Percentiles rank a stretch among this genome's conserved stretches.
phyloP scores from a whole-genome alignment of 35 echinoderm and acorn worm genomes.

The Ophiothrix spiculata region DNA sequence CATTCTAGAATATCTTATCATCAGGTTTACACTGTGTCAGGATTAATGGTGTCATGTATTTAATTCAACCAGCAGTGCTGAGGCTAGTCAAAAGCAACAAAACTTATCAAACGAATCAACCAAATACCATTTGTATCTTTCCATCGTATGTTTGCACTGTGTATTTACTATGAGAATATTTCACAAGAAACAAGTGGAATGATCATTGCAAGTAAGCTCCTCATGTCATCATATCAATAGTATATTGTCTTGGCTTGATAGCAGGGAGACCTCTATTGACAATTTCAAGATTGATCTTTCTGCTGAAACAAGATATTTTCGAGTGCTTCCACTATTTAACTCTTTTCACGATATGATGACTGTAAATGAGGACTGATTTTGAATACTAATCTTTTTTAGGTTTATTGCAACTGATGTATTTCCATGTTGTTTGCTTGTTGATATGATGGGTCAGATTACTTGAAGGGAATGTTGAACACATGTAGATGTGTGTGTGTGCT shows the following conservation, averaged over 20 bases:
- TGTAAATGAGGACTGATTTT: no score
- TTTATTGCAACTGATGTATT: background rate
- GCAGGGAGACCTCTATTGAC: background rate
- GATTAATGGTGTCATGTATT: background rate
- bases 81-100: background rate
- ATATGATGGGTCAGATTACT: background rate
- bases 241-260: background rate
- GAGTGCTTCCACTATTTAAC: conserved; percentile 6
- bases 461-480: background rate
- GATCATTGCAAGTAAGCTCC: background rate
- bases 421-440: background rate
- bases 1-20: no score
- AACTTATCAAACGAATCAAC: background rate
- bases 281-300: background rate
- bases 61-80: background rate
- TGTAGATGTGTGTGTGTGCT: background rate
- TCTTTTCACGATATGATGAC: no score
- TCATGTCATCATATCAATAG: background rate
- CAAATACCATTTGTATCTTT: background rate
- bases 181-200: background rate
- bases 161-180: background rate
- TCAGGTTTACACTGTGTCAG: background rate
- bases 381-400: background rate
- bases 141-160: background rate
- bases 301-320: background rate